Conservation (phyloP, 2,797 vertebrate genomes). For the Myiotriccus ornatus region DNA sequence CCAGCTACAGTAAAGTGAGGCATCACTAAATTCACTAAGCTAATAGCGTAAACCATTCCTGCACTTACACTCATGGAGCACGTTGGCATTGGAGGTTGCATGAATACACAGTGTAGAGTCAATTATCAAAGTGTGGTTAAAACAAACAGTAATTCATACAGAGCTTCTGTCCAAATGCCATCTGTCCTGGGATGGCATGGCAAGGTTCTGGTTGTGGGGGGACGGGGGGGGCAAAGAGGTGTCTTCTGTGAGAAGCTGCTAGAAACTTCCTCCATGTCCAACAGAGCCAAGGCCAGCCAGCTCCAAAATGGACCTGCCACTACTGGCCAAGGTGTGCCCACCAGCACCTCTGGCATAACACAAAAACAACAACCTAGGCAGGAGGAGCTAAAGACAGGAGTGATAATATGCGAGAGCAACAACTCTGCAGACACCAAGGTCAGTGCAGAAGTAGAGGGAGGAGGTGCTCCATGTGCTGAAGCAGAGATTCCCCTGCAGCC, state of each 20-base stretch:
- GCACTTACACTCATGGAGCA: background rate
- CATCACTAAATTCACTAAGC: background rate
- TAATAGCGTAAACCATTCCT: background rate
- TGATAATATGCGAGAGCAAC: background rate
- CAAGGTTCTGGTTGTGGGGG: background rate
- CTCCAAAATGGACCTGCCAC: fast-evolving
- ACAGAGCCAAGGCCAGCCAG: background rate
- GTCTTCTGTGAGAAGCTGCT: background rate
- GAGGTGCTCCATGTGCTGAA: background rate
- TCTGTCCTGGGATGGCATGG: background rate
- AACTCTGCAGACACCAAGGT: background rate
- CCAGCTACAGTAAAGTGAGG: background rate
- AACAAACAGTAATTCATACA: background rate
- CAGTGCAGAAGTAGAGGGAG: background rate
- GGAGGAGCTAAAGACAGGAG: background rate
- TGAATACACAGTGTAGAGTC: background rate
- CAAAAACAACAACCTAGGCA: background rate
- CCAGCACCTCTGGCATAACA: background rate
- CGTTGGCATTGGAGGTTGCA: background rate
- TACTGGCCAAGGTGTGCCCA: background rate
- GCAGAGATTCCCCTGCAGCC: background rate
- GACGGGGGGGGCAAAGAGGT: background rate
- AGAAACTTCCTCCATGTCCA: background rate
- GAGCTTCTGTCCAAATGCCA: background rate
- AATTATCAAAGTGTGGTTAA: background rate